These are phyloP conservation scores for Microplitis deprimator DNA, from an alignment of 2,888 invertebrate species.

Conservation along the genomic window DNA sequence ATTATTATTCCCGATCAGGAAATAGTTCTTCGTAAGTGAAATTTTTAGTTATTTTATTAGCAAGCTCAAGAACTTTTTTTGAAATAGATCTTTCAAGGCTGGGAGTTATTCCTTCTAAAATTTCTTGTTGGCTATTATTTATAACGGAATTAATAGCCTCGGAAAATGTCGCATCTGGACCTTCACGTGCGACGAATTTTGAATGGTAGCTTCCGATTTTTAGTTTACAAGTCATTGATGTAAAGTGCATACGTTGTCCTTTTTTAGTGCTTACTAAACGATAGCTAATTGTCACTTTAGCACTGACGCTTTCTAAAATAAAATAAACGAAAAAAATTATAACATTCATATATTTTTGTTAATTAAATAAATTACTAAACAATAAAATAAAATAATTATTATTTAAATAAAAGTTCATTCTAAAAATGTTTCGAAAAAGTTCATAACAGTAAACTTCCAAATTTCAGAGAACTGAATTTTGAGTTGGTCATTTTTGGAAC, in stretches of 20 bases:
- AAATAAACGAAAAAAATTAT: not conserved
- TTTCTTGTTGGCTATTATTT: constrained; percentile 60
- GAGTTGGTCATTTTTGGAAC: too few relatives aligned
- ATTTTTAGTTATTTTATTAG: constrained; percentile 63
- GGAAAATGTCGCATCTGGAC: constrained; percentile 51
- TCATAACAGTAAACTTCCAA: too few relatives aligned
- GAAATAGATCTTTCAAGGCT: constrained; percentile 65
- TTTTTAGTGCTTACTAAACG: constrained; percentile 52
- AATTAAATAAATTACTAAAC: not conserved
- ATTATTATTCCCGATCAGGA: constrained; percentile 59
- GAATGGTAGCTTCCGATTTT: constrained; percentile 53
- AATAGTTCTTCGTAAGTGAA: constrained; percentile 67
- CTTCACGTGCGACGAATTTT: constrained; percentile 49
- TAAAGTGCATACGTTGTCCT: constrained; percentile 53
- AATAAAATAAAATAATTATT: too few relatives aligned
- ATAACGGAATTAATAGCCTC: constrained; percentile 56
- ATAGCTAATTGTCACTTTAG: constrained; percentile 46
- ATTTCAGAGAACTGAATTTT: too few relatives aligned
- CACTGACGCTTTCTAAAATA: constrained; percentile 52
- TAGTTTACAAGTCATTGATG: constrained; percentile 56
- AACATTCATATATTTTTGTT: not conserved
- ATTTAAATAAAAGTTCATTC: too few relatives aligned
- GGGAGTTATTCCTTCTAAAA: constrained; percentile 63
- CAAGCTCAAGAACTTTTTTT: constrained; percentile 55
- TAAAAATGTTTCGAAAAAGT: too few relatives aligned